Evolutionary conservation across 2,888 invertebrate species (phyloP), one percentile per base, ranked within the genome.

Genomic region (Zygothrica quintamaculata): DNA sequence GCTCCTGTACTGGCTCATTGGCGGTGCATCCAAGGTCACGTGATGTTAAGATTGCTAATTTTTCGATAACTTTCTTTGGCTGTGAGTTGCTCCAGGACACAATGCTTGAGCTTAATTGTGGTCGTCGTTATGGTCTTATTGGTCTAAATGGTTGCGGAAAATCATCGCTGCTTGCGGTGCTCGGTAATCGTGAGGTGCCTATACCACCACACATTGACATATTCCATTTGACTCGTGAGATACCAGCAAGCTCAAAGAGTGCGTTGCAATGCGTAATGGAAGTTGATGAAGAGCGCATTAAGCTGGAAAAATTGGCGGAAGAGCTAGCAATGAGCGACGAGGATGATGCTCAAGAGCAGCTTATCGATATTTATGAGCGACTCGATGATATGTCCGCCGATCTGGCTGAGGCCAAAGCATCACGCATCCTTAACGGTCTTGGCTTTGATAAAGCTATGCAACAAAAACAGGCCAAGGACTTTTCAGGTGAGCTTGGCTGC

Each of bases 121-220:
- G 99, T 0, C 93, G 99, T 72, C 94, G 99, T 80, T 99, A 99
- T 90, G 99, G 99, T 78, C 93, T 99, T 7, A 94, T 99, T 77
- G 99, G 99, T 50, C 93, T 97, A n/a, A 99, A 99, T 91, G 99
- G 99, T 76, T 97, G 97, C 90, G 99, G 99, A 93, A 99, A 99
- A 92, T 99, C 99, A 1, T 98, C 99, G 1, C 92, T 99, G 59
- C 92, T 99, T 71, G 94, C 98, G 39, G 97, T 96, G 13, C 92
- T 99, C 64, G 98, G 98, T 57, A 95, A 97, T 70, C 94, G 98
- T 43, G 97, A 99, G 92, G 96, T 99, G 29, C 98, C 98, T 0
- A 97, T 99, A 66, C 99, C 99, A 2, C 95, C 97, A 2, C 97
- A 98, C 90, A 97, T 99, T 75, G 99, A 99, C 92, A 99, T 99